phyloP scores from a whole-genome alignment of 2,888 invertebrate species.

The Pammene aurita region DNA sequence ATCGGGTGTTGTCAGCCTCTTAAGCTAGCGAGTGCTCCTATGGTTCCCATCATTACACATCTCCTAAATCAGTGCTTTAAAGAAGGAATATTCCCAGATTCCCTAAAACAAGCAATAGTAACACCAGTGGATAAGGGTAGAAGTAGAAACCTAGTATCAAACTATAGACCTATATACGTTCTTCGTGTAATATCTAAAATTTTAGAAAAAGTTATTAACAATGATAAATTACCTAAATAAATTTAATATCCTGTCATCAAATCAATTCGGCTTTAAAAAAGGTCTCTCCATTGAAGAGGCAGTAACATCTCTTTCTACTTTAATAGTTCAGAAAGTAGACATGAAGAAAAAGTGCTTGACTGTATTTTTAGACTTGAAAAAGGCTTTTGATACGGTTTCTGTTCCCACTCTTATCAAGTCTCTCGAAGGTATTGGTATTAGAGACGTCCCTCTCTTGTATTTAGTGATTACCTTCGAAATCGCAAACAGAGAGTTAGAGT shows the following conservation, averaged over 20 bases:
- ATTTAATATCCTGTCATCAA: not conserved
- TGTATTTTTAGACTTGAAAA: not conserved
- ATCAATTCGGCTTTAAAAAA: too few relatives aligned
- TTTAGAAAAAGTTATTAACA: conserved; percentile 1
- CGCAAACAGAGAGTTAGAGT: too few relatives aligned
- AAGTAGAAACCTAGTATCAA: not conserved
- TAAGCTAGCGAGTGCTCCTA: too few relatives aligned
- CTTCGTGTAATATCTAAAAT: not conserved
- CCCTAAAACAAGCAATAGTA: not conserved
- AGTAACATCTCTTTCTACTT: not conserved
- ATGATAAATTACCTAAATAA: conserved; percentile 1
- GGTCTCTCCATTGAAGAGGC: not conserved
- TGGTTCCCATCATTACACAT: conserved; percentile 3
- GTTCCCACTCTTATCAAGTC: too few relatives aligned
- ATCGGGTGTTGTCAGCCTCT: too few relatives aligned
- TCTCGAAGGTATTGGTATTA: too few relatives aligned
- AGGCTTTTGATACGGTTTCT: too few relatives aligned
- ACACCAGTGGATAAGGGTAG: not conserved
- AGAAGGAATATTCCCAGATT: not conserved
- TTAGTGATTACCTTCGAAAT: too few relatives aligned
- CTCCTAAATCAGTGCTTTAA: not conserved
- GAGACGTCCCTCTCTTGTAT: too few relatives aligned
- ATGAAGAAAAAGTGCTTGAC: not conserved
- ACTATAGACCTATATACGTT: not conserved
- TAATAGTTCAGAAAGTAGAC: not conserved